Conservation (phyloP, 2,797 vertebrate genomes). For the Etheostoma nigrum region DNA sequence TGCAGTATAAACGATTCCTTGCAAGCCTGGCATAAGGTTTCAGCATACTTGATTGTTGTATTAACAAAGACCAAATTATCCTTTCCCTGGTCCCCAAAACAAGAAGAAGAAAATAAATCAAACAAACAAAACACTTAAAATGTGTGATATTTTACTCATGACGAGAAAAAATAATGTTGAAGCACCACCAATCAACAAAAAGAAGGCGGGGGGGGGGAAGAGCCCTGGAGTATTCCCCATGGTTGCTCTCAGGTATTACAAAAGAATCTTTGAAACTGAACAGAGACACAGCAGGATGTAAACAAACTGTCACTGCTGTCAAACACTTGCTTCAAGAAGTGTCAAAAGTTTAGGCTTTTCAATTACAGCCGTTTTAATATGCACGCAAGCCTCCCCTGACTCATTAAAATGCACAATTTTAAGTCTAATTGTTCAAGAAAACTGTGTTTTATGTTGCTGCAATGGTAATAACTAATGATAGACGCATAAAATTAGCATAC, state of each 20-base stretch:
- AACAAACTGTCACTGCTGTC: conserved; percentile 79
- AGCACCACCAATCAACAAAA: conserved; percentile 55
- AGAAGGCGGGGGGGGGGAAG: background rate
- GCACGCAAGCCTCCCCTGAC: conserved; percentile 83
- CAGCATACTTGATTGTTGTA: conserved; percentile 6
- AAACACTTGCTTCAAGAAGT: conserved; percentile 77
- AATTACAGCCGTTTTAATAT: conserved; percentile 84
- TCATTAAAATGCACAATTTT: conserved; percentile 94
- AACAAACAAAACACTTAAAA: conserved; percentile 43
- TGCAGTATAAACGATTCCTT: background rate
- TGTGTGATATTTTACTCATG: conserved; percentile 36
- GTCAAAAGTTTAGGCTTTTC: conserved; percentile 85
- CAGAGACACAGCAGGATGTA: conserved; percentile 69
- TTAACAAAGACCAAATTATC: conserved; percentile 18
- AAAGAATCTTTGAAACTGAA: conserved; percentile 64
- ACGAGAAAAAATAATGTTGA: conserved; percentile 48
- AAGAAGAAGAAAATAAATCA: conserved; percentile 15
- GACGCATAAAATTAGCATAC: conserved; percentile 99
- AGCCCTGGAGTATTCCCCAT: conserved; percentile 60
- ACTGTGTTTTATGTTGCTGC: conserved; percentile 90
- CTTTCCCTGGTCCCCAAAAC: conserved; percentile 1
- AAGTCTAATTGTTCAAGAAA: conserved; percentile 96
- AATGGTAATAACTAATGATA: conserved; percentile 94
- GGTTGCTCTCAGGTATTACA: conserved; percentile 67
- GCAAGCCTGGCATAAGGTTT: background rate